Evolutionary conservation across 2,888 invertebrate genomes (phyloP), one percentile per base, ranked within the genome.

Genomic region (Leptopilina drosophilae): DNA sequence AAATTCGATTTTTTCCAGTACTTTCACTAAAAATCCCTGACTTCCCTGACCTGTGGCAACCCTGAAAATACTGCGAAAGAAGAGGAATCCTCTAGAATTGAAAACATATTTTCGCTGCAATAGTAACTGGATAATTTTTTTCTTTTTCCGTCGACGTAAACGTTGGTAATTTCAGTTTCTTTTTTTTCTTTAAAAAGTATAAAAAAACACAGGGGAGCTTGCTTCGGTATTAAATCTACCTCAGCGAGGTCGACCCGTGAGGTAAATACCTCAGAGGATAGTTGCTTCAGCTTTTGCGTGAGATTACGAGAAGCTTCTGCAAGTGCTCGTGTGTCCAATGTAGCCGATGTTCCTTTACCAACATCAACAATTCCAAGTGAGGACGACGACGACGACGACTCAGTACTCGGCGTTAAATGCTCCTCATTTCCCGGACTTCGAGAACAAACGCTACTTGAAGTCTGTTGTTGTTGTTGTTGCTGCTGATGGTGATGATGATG

Each of bases 271-370:
- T 97, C 97, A 87, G 97, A 97, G 80, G 97, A 97, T 80, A 98
- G 93, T 92, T 97, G 97, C 89, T 97, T 96, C 80, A 98, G 92
- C 78, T 98, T 98, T 92, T 97, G 97, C 78, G 98, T 98, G 84
- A 98, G 94, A 92, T 97, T 98, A 87, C 97, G 95, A 33, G 97
- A 97, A 12, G 98, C 98, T 92, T 98, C 97, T 83, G 97, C 95
- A 66, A 98, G 93, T 76, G 96, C 96, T 87, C 95, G 94, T 20
- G 96, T 95, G 89, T 96, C 96, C 79, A 94, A 88, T 11, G 92
- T 90, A 46, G 93, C 93, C 92, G 77, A 93, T 15, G 80, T 84
- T 46, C 84, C 87, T 80, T 85, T 84, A 75, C 82, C 79, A 82
- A 92, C 64, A 90, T 91, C 59, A 91, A 92, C 7, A 91, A 90